phyloP scores from a whole-genome alignment of 2,888 invertebrate species.

The Julus scandinavius region DNA sequence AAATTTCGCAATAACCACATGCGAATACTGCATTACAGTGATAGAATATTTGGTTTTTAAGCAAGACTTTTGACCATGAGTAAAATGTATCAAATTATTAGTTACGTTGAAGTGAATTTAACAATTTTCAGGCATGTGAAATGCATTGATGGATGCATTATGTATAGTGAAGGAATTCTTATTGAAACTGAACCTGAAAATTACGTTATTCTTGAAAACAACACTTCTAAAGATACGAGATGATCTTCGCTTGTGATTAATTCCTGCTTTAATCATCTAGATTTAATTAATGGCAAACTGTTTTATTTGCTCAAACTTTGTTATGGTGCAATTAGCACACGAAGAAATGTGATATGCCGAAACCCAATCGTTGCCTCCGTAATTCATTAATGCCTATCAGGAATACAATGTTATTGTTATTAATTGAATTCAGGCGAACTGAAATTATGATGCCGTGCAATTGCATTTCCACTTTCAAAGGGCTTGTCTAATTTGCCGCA shows the following conservation, averaged over 20 bases:
- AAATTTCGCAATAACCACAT: no score
- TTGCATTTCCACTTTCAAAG: background rate
- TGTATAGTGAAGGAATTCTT: background rate
- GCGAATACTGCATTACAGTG: no score
- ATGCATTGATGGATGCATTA: no score
- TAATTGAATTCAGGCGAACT: background rate
- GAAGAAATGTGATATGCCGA: background rate
- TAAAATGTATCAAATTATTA: no score
- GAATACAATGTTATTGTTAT: constrained; percentile 7
- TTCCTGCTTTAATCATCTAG: background rate
- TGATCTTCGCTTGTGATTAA: background rate
- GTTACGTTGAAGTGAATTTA: no score
- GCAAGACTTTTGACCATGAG: no score
- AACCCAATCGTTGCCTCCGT: background rate
- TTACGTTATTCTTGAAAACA: background rate
- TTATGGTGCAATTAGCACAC: background rate
- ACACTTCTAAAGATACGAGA: background rate
- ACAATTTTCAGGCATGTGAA: no score
- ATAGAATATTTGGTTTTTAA: no score
- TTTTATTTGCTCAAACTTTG: background rate
- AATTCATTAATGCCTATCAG: background rate
- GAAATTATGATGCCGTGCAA: background rate
- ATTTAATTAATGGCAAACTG: background rate
- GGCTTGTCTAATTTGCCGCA: background rate
- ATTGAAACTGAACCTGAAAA: background rate